phyloP scores from a whole-genome alignment of 1,140 invertebrate species.

The Penaeus vannamei region DNA sequence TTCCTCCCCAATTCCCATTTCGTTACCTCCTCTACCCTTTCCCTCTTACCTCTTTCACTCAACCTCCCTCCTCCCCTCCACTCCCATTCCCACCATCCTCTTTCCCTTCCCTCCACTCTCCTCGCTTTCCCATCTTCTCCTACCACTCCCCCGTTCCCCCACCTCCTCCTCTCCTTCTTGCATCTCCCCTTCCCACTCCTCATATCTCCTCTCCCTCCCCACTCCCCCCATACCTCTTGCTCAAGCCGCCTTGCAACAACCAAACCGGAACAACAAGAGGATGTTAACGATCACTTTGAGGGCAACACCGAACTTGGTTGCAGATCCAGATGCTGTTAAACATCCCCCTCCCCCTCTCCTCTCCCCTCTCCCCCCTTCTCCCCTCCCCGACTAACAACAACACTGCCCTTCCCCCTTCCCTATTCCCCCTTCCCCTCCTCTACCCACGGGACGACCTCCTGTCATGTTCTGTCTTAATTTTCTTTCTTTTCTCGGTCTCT shows the following conservation, averaged over 20 bases:
- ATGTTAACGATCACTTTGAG: background rate
- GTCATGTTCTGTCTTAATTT: too few species aligned
- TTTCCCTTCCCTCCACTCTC: background rate
- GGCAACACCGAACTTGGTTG: too few species aligned
- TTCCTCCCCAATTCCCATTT: background rate
- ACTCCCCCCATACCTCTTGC: too few species aligned
- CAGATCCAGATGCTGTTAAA: too few species aligned
- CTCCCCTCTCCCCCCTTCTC: too few species aligned
- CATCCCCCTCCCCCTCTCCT: too few species aligned
- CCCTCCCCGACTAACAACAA: too few species aligned
- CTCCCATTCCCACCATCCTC: background rate
- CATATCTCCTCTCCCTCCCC: background rate
- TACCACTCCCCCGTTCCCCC: background rate
- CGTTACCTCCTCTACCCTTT: background rate
- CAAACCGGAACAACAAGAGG: background rate
- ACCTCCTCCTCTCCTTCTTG: background rate
- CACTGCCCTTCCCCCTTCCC: too few species aligned
- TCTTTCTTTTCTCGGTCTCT: too few species aligned
- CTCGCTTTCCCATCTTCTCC: background rate
- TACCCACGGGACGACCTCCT: too few species aligned
- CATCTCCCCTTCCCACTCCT: background rate
- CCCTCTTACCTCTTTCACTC: background rate
- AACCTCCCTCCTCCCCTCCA: background rate
- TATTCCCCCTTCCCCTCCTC: too few species aligned
- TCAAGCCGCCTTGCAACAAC: background rate